phyloP scores from a whole-genome alignment of 35 echinoderm and acorn worm species.

The Heliocidaris erythrogramma region DNA sequence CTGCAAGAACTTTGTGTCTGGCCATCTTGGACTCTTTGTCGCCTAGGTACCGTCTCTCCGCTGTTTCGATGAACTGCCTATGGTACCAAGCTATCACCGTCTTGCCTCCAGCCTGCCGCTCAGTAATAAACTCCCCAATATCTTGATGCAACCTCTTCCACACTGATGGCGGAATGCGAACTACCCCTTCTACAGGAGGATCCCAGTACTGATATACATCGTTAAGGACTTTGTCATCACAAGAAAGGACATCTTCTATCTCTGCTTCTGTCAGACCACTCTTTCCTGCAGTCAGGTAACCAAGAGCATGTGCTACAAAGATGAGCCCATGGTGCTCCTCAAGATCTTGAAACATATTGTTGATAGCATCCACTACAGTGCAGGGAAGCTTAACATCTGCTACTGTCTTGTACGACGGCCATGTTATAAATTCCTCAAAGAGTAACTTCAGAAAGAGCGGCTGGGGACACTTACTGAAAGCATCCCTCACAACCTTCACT shows the following conservation, averaged over 20 bases:
- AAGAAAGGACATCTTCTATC: conserved; percentile 81
- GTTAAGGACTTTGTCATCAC: conserved; percentile 82
- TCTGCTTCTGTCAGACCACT: conserved; percentile 75
- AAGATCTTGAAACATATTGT: conserved; percentile 66
- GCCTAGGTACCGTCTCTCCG: conserved; percentile 58
- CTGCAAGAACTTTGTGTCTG: conserved; percentile 60
- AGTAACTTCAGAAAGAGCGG: conserved; percentile 84
- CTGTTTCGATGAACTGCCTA: conserved; percentile 86
- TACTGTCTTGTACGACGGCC: conserved; percentile 68
- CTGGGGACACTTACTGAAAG: conserved; percentile 73
- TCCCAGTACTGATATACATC: conserved; percentile 96
- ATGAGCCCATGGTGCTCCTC: conserved; percentile 71
- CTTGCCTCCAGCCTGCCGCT: conserved; percentile 84
- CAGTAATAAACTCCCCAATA: conserved; percentile 70
- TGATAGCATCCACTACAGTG: conserved; percentile 63
- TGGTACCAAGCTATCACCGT: conserved; percentile 90
- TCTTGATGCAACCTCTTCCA: conserved; percentile 83
- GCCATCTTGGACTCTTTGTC: conserved; percentile 7
- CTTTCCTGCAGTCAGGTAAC: conserved; percentile 74
- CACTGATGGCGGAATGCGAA: conserved; percentile 79
- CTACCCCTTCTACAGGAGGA: conserved; percentile 66
- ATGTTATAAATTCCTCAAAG: conserved; percentile 74
- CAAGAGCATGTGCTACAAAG: conserved; percentile 71
- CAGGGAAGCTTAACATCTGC: conserved; percentile 44
- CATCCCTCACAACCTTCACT: conserved; percentile 35